Evolutionary conservation across 92 coral and sea anemone species (phyloP).

Genomic region (Zoanthus sansibaricus): DNA sequence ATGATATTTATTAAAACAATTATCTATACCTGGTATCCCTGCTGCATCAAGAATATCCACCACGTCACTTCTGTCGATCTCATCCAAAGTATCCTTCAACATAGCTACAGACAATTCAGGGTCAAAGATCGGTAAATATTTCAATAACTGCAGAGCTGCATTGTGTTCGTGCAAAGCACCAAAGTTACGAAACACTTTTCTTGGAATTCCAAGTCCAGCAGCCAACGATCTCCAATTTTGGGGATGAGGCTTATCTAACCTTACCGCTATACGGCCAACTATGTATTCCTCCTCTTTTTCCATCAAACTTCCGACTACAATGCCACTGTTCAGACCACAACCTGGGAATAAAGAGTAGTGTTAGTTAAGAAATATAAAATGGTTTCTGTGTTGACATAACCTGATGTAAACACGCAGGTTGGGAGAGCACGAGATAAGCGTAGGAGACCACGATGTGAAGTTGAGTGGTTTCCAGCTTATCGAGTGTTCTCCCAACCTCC

Average conservation of each 20-base stretch:
- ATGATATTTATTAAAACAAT: too few relatives aligned
- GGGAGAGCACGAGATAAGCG: too few relatives aligned
- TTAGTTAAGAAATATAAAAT: too few relatives aligned
- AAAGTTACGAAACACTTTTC: constrained; percentile 78
- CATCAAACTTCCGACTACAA: constrained; percentile 72
- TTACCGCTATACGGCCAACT: constrained; percentile 75
- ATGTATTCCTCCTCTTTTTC: constrained; percentile 79
- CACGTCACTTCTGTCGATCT: constrained; percentile 68
- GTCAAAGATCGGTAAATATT: constrained; percentile 84
- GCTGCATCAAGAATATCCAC: constrained; percentile 71
- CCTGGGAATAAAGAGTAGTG: constrained; percentile 39
- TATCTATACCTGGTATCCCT: constrained; percentile 77
- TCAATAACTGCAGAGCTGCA: constrained; percentile 74
- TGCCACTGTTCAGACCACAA: constrained; percentile 69
- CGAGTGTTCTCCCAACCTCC: too few relatives aligned
- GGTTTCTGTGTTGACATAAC: too few relatives aligned
- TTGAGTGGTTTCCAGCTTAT: too few relatives aligned
- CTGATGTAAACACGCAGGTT: too few relatives aligned
- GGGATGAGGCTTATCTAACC: constrained; percentile 64
- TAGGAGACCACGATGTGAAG: too few relatives aligned
- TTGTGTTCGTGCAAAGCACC: constrained; percentile 79
- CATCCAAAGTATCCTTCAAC: constrained; percentile 62
- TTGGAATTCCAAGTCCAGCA: constrained; percentile 74
- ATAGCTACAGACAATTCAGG: constrained; percentile 78
- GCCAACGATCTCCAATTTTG: constrained; percentile 80